Conservation (phyloP, 2,797 vertebrate species). For the Anguilla marmorata region DNA sequence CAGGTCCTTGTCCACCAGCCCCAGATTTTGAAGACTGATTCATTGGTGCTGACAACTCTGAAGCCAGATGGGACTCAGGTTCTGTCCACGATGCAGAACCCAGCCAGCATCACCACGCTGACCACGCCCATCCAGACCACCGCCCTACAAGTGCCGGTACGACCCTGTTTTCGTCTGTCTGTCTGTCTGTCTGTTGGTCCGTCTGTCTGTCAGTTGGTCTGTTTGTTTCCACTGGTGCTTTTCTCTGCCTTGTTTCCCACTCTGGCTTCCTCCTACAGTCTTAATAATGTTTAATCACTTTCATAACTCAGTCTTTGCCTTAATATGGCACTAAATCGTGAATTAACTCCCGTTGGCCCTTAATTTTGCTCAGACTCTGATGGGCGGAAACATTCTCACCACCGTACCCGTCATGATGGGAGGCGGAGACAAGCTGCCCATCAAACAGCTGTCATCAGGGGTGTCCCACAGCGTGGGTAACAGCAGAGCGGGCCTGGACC, state of each 20-base stretch:
- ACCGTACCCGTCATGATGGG: constrained; percentile 94
- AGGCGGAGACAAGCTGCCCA: constrained; percentile 88
- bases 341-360: neutral
- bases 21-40: constrained; percentile 96
- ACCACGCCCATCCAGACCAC: constrained; percentile 89
- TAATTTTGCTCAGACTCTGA: constrained; percentile 79
- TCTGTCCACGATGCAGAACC: constrained; percentile 89
- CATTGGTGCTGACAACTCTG: constrained; percentile 90
- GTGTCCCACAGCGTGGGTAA: constrained; percentile 43
- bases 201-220: neutral
- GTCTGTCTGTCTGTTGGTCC: constrained; percentile 4
- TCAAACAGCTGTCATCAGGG: constrained; percentile 86
- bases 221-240: neutral
- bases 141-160: constrained; percentile 84
- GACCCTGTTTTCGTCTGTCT: constrained; percentile 7
- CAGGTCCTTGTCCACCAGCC: constrained; percentile 95
- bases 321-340: neutral
- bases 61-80: constrained; percentile 91
- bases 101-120: constrained; percentile 83
- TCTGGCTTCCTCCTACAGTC: constrained; percentile 35
- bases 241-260: neutral
- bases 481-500: constrained; percentile 53
- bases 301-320: too few species aligned
- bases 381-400: constrained; percentile 92
- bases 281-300: neutral